Percentiles rank a stretch among this genome's conserved stretches.
Conservation (phyloP, 2,113 vertebrate genomes). For the Prochilodus magdalenae region DNA sequence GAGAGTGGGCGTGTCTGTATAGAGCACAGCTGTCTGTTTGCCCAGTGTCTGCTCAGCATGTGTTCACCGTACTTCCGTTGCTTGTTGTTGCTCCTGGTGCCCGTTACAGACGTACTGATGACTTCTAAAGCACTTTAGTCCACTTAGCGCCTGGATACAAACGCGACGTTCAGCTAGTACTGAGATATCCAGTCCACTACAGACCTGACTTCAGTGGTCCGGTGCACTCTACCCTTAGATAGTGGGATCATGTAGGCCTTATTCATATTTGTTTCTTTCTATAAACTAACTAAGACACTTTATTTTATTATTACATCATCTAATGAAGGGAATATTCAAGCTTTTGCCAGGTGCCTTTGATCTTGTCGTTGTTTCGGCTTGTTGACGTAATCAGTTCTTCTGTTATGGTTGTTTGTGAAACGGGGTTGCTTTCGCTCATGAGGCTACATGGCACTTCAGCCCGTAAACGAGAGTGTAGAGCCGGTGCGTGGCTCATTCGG, state of each 20-base stretch:
- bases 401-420: neutral
- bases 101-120: neutral
- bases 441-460: too few species aligned
- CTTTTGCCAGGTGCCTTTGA: constrained; percentile 21
- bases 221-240: neutral
- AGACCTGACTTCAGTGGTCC: neutral
- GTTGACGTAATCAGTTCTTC: too few species aligned
- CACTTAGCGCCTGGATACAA: neutral
- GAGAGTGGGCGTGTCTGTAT: neutral
- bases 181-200: too few species aligned
- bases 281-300: constrained; percentile 30
- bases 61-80: neutral
- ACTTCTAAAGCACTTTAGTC: constrained; percentile 27
- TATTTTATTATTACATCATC: constrained; percentile 14
- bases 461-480: too few species aligned
- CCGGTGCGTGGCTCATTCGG: too few species aligned
- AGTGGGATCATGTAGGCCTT: neutral
- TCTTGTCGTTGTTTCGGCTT: neutral
- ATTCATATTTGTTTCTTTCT: neutral
- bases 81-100: neutral
- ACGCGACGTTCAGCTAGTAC: too few species aligned
- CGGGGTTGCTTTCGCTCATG: neutral
- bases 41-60: neutral
- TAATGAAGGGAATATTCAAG: constrained; percentile 20
- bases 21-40: neutral